A percentile compares a stretch with the other conserved stretches of the same genome.
Conservation (phyloP, 2,888 invertebrate genomes). For the Tipula helvola region DNA sequence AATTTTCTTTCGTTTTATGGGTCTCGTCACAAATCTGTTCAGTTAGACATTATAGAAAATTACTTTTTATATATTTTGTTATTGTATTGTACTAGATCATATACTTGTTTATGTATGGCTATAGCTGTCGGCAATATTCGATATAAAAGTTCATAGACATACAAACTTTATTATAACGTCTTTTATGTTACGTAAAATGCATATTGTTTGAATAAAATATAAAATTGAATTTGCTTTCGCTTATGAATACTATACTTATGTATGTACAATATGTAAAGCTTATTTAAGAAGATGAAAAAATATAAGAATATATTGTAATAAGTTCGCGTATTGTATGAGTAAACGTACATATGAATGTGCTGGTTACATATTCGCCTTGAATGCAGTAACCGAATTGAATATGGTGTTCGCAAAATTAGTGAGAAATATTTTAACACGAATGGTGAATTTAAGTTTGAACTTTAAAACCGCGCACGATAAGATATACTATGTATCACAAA, state of each 20-base stretch:
- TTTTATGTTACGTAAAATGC: background rate
- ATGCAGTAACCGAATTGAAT: background rate
- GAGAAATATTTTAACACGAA: background rate
- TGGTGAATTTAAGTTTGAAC: background rate
- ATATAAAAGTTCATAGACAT: background rate
- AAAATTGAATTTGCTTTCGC: background rate
- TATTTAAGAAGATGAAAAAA: background rate
- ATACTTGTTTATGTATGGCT: background rate
- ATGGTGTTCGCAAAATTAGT: background rate
- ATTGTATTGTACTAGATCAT: background rate
- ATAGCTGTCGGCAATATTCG: background rate
- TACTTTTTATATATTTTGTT: background rate
- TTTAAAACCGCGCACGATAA: background rate
- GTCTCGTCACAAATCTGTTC: background rate
- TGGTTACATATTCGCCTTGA: background rate
- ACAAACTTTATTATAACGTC: background rate
- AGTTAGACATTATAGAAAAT: background rate
- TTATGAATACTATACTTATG: background rate
- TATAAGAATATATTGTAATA: background rate
- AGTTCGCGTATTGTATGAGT: background rate
- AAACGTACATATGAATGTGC: background rate
- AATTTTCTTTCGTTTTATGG: background rate
- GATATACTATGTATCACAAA: background rate
- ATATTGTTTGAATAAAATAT: background rate
- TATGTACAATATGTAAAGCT: background rate